Base-by-base conservation (phyloP, 2,888 invertebrate genomes). In the Cheilosia soror region DNA sequence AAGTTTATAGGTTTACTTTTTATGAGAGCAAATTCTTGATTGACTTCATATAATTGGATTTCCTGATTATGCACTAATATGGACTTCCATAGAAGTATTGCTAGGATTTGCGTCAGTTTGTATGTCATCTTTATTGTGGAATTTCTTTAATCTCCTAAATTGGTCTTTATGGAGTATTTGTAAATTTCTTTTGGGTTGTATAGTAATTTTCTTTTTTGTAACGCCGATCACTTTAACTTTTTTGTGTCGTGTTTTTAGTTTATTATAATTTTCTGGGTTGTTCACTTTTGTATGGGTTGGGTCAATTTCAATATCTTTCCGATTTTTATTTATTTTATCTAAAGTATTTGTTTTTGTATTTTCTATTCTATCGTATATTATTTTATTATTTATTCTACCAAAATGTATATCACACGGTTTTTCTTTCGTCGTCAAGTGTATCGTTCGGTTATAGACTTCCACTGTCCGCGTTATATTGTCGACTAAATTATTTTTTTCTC, bases 21-120 rank as follows among this genome's bases (percentile, higher is more conserved):
- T 53, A 66, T 53, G n/a, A 66, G 11, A 33, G 49, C 25, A 7
- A 66, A 66, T 40, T 66, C 63, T 49, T 33, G 47, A 2, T 47
- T 49, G 31, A 63, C 33, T 29, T 63, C 33, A 20, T 60, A 60
- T 13, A 60, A 27, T 27, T 60, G 42, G 2, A 60, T 58, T 40
- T 40, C 58, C 20, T 60, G 27, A 60, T 13, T 58, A 53, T 11
- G 11, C 7, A 27, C 42, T n/a, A 42, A n/a, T 42, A n/a, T 42
- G 13, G n/a, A 42, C 42, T 42, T 11, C 13, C 42, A 42, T 42
- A 42, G 42, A 42, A 42, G 42, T 44, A n/a, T 44, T n/a, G 42
- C 33, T 33, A 33, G 33, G 33, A 33, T 33, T 33, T 33, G 33
- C 33, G 33, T 9, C 9, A 33, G 33, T 33, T 33, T 33, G 33